Base-by-base conservation (phyloP, 2,888 invertebrate genomes). In the Drosophila rellima region DNA sequence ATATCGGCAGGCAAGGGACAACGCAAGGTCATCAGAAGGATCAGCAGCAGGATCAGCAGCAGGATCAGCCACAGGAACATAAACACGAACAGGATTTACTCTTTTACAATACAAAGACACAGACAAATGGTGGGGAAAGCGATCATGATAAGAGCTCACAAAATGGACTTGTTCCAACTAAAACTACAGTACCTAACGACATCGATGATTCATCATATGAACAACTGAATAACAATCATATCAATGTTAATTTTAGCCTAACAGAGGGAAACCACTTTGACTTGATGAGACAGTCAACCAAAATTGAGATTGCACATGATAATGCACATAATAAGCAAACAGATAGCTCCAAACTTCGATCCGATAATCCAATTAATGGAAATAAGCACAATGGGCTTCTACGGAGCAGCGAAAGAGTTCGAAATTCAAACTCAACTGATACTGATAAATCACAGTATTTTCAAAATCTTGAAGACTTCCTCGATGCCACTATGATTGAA, bases 401-500 rank as follows among this genome's bases (percentile, higher is more conserved):
- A 6, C 23, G 42, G 10, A 37, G 20, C 6, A 57, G 37, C 29
- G 55, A 63, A 48, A 45, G 60, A 59, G 44, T 59, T 17, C 26
- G 48, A 33, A 65, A 74, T 44, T 44, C 47, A 33, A 65, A 74
- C 44, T 45, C 47, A n/a, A 61, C 23, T 11, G 68, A 68, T 4
- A 50, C 52, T 2, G 80, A 80, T 0, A 85, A 82, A 23, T 45
- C 82, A 0, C 88, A 84, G 10, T 79, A 82, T 39, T 80, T 79
- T 59, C 86, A 91, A 68, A 91, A 91, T 59, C 73, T 91, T 7
- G 91, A 91, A 29, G 90, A 91, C 17, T 91, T 91, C 47, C 82
- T 91, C 8, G 91, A 91, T 60, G 90, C 84, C 18, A 89, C 80
- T 6, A 88, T 90, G 89, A 83, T 91, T 54, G 90, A 91, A 45